These are phyloP conservation scores for Drosophila merina DNA, from an alignment of 2,888 invertebrate genomes.

Conservation along the genomic window DNA sequence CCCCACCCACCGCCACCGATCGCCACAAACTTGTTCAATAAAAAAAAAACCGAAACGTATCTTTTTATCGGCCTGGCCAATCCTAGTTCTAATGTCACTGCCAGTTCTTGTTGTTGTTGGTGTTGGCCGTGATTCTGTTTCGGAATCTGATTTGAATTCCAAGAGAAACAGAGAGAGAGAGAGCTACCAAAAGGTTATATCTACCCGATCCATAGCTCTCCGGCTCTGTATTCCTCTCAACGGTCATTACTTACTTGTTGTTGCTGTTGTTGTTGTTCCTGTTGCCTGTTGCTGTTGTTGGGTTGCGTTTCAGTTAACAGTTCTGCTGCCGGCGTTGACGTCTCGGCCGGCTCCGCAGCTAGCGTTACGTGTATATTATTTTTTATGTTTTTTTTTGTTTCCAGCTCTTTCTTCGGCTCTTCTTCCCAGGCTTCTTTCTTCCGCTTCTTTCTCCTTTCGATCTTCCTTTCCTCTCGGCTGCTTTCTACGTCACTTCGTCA, in stretches of 20 bases:
- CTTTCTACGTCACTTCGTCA: conserved; percentile 72
- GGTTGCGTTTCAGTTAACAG: conserved; percentile 58
- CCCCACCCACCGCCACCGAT: background rate
- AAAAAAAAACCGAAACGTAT: background rate
- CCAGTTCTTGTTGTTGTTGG: background rate
- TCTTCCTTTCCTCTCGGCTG: conserved; percentile 11
- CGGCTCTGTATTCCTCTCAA: conserved; percentile 28
- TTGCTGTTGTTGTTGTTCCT: background rate
- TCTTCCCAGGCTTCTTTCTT: conserved; percentile 18
- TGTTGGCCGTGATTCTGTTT: conserved; percentile 16
- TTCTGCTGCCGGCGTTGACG: conserved; percentile 46
- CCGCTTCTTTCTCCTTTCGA: conserved; percentile 13
- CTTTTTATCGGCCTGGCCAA: conserved; percentile 23
- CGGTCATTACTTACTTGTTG: conserved; percentile 40
- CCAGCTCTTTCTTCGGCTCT: conserved; percentile 48
- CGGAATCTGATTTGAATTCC: conserved; percentile 39
- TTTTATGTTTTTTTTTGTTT: conserved; percentile 23
- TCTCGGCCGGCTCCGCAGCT: conserved; percentile 18
- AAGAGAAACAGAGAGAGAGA: conserved; percentile 14
- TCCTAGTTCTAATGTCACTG: conserved; percentile 31
- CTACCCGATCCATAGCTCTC: background rate
- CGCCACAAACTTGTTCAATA: conserved; percentile 13
- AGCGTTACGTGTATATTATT: conserved; percentile 31
- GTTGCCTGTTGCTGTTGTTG: conserved; percentile 42
- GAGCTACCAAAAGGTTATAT: conserved; percentile 12